Evolutionary conservation across 1,140 invertebrate genomes (phyloP).

Genomic region (Bombus cullumanus): DNA sequence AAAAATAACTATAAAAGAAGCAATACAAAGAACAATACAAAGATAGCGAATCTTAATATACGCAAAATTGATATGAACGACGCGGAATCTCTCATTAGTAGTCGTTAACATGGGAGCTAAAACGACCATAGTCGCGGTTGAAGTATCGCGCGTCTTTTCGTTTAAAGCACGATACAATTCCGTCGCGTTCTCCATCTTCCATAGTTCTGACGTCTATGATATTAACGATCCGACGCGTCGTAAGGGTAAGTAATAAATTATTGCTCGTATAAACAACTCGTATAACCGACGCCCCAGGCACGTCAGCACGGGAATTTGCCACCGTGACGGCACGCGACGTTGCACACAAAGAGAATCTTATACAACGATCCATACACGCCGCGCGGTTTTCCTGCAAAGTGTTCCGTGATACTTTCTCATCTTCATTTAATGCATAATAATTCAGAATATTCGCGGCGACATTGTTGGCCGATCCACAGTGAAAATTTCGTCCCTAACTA

Average conservation of each 20-base stretch:
- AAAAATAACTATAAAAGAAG: neutral
- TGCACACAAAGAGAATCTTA: slow-evolving; percentile 25
- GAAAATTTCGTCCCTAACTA: neutral
- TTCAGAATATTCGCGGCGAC: neutral
- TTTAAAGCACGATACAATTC: slow-evolving; percentile 35
- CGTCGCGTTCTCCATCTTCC: slow-evolving; percentile 29
- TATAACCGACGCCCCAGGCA: slow-evolving; percentile 49
- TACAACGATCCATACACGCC: slow-evolving; percentile 29
- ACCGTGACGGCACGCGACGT: slow-evolving; percentile 56
- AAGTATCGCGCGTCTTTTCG: neutral
- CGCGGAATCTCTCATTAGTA: neutral
- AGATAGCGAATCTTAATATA: too few relatives aligned
- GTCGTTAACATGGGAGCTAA: neutral
- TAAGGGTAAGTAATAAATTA: slow-evolving; percentile 62
- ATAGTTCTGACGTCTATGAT: slow-evolving; percentile 40
- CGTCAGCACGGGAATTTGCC: slow-evolving; percentile 50
- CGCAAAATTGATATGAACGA: neutral
- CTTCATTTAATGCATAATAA: slow-evolving; percentile 25
- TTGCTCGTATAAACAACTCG: slow-evolving; percentile 62
- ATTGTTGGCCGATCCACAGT: neutral
- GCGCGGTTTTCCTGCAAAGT: slow-evolving; percentile 19
- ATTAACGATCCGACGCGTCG: slow-evolving; percentile 46
- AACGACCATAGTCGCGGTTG: neutral
- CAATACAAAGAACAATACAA: neutral
- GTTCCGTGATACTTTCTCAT: slow-evolving; percentile 23